Evolutionary conservation across 1,140 invertebrate genomes (phyloP).

Genomic region (Ceratitis capitata): DNA sequence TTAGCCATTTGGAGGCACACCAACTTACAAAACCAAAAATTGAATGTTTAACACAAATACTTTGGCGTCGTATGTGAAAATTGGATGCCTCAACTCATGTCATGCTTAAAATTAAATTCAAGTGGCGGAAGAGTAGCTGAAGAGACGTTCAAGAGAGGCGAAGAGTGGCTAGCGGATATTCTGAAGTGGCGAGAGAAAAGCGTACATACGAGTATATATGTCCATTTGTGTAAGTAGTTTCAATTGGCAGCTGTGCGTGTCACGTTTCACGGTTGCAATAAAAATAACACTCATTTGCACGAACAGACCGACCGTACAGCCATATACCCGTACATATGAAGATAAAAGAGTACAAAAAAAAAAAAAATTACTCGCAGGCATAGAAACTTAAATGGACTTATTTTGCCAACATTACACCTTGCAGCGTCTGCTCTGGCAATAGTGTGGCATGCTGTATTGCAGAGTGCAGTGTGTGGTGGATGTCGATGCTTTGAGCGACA

Average conservation of each 20-base stretch:
- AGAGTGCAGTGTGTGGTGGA: background rate
- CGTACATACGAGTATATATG: no score
- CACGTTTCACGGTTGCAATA: background rate
- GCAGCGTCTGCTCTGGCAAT: slow-evolving; percentile 1
- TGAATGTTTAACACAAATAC: slow-evolving; percentile 17
- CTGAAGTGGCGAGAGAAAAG: background rate
- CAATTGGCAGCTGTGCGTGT: slow-evolving; percentile 26
- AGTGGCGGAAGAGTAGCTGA: no score
- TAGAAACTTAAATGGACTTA: background rate
- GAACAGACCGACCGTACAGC: background rate
- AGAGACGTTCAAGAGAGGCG: no score
- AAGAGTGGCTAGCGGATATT: no score
- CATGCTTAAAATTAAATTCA: background rate
- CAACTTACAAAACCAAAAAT: background rate
- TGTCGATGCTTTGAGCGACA: background rate
- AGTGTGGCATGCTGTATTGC: background rate
- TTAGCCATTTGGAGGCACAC: background rate
- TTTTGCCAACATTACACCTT: background rate
- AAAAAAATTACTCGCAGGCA: background rate
- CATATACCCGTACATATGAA: background rate
- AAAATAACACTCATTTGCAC: slow-evolving; percentile 2
- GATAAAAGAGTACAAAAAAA: background rate
- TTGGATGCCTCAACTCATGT: background rate
- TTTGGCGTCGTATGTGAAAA: background rate
- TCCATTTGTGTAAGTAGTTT: background rate